Conservation (phyloP, 2,113 vertebrate genomes). For the Macrotus californicus region DNA sequence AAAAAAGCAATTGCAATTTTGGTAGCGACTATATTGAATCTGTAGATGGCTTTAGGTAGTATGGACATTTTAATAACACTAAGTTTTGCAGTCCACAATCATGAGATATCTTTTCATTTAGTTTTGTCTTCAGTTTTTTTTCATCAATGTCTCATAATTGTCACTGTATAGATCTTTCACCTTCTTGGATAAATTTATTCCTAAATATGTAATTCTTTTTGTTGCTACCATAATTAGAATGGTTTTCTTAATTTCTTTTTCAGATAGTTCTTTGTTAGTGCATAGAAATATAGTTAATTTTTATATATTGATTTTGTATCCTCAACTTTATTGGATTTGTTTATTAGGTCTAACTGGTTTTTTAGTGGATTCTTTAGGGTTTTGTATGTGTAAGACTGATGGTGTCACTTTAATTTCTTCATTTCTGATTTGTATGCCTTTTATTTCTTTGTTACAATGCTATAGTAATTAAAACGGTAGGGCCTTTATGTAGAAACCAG, state of each 20-base stretch:
- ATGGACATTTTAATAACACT: not conserved
- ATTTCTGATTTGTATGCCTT: not conserved
- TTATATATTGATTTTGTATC: not conserved
- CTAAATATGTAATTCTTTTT: not conserved
- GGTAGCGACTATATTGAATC: not conserved
- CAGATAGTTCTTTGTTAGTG: not conserved
- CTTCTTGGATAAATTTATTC: not conserved
- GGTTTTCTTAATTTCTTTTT: not conserved
- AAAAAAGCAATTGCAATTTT: too few relatives aligned
- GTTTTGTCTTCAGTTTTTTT: not conserved
- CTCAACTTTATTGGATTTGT: not conserved
- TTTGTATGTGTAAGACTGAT: not conserved
- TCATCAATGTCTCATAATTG: not conserved
- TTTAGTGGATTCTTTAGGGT: not conserved
- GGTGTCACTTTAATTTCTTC: not conserved
- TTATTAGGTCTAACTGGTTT: not conserved
- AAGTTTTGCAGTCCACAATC: not conserved
- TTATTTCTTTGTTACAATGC: not conserved
- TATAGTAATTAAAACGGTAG: not conserved
- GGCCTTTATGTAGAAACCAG: not conserved
- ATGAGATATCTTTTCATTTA: not conserved
- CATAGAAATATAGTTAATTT: not conserved
- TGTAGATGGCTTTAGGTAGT: not conserved
- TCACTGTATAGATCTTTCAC: not conserved
- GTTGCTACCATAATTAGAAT: not conserved